Base-by-base conservation (phyloP, 2,888 invertebrate species). In the Hofmannophila pseudospretella region DNA sequence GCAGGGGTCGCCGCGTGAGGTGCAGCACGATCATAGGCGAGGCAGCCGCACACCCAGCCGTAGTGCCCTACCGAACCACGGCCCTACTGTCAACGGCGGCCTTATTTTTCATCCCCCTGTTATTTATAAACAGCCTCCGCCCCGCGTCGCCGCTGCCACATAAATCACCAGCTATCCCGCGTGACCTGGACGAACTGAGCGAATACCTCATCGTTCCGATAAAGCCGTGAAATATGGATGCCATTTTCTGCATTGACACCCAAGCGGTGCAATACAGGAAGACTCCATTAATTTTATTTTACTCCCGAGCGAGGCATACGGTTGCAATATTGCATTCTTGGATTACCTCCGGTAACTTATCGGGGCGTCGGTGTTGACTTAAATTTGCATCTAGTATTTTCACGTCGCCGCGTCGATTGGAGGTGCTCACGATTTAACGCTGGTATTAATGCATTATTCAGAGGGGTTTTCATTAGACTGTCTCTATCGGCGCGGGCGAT, bases 381-480 rank as follows among this genome's bases (percentile, higher is more conserved):
- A 60, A 77, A 85, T 82, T 84, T 85, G 78, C 82, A 85, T 84
- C 77, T 72, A 67, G 76, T 74, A 76, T 77, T 74, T 75, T 79
- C 76, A 66, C 68, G 69, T 74, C 64, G 76, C 73, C 64, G 63
- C 64, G 64, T 66, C 69, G 74, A 81, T 79, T 76, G 78, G 74
- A 68, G 70, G 75, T 77, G 77, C 79, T 79, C 85, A 85, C 84
- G 85, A 82, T 84, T 84, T 82, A 85, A 84, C 82, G 82, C 85
- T 76, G 62, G 80, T 82, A 81, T 85, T 78, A 82, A 85, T 86
- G 85, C 85, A 86, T 86, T 86, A 85, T 86, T 86, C 85, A 86
- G 70, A 72, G 69, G 74, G 70, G 81, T 82, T 86, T 86, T 85
- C 85, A 86, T 86, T 86, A 84, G 75, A 63, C 72, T 74, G 75